Conservation (phyloP, 2,888 invertebrate species). For the Drosophila austrosaltans region DNA sequence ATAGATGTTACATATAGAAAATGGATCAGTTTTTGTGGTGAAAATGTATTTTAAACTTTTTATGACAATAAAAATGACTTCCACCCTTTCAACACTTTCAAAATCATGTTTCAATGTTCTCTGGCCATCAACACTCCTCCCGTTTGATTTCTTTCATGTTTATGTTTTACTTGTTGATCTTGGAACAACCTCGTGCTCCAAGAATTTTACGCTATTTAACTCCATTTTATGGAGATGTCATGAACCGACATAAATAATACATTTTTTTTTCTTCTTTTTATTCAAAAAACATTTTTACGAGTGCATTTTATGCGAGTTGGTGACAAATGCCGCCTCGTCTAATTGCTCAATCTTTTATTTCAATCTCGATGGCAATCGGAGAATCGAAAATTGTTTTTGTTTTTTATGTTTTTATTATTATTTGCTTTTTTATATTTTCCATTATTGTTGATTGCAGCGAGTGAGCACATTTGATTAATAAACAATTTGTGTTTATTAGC, state of each 20-base stretch:
- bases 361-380: slow-evolving; percentile 35
- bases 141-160: not conserved
- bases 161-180: slow-evolving; percentile 27
- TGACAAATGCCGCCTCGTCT: slow-evolving; percentile 53
- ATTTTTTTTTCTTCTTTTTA: not conserved
- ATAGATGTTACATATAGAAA: not conserved
- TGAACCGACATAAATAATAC: slow-evolving; percentile 49
- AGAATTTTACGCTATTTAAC: slow-evolving; percentile 22
- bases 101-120: no score
- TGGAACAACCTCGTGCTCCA: slow-evolving; percentile 7
- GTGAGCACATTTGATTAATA: slow-evolving; percentile 63
- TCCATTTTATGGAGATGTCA: slow-evolving; percentile 34
- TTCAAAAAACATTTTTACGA: slow-evolving; percentile 43
- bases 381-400: slow-evolving; percentile 33
- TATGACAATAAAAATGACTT: not conserved
- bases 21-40: no score
- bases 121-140: not conserved
- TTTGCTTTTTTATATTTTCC: slow-evolving; percentile 45
- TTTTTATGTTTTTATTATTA: slow-evolving; percentile 20
- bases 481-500: slow-evolving; percentile 72
- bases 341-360: slow-evolving; percentile 64
- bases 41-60: not conserved
- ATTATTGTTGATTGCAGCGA: slow-evolving; percentile 26
- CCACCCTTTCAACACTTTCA: not conserved
- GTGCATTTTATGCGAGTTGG: slow-evolving; percentile 48